Evolutionary conservation across 1,140 invertebrate genomes (phyloP).

Genomic region (Penaeus vannamei): DNA sequence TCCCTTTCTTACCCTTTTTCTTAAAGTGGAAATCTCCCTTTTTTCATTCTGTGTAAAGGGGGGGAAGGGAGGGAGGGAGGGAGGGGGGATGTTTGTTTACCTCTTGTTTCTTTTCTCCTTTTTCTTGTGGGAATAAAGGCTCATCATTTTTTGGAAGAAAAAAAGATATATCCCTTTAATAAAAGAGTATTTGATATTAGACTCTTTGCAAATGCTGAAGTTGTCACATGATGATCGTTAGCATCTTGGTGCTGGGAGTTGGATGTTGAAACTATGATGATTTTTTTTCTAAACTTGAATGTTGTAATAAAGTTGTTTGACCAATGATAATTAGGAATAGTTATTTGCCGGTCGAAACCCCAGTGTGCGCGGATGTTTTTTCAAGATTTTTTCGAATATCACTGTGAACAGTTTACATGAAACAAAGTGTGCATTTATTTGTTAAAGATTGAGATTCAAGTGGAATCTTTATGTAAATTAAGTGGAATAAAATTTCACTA

Average conservation of each 20-base stretch:
- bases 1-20: too few relatives aligned
- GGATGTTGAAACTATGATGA: neutral
- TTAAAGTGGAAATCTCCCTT: too few relatives aligned
- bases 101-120: too few relatives aligned
- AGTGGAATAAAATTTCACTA: conserved; percentile 66
- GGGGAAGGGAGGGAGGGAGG: too few relatives aligned
- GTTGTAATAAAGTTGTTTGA: conserved; percentile 39
- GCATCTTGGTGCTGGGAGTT: conserved; percentile 47
- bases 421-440: conserved; percentile 54
- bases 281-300: neutral
- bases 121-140: too few relatives aligned
- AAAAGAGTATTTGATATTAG: too few relatives aligned
- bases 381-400: conserved; percentile 36
- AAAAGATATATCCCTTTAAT: too few relatives aligned
- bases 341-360: too few relatives aligned
- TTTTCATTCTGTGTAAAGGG: too few relatives aligned
- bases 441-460: conserved; percentile 54
- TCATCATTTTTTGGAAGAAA: too few relatives aligned
- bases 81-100: too few relatives aligned
- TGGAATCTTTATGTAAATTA: conserved; percentile 61
- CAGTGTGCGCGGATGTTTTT: conserved; percentile 22
- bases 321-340: neutral
- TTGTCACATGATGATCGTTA: neutral
- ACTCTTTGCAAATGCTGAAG: too few relatives aligned
- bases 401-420: conserved; percentile 28